phyloP scores from a whole-genome alignment of 2,888 invertebrate genomes.

The Pheosia tremula region DNA sequence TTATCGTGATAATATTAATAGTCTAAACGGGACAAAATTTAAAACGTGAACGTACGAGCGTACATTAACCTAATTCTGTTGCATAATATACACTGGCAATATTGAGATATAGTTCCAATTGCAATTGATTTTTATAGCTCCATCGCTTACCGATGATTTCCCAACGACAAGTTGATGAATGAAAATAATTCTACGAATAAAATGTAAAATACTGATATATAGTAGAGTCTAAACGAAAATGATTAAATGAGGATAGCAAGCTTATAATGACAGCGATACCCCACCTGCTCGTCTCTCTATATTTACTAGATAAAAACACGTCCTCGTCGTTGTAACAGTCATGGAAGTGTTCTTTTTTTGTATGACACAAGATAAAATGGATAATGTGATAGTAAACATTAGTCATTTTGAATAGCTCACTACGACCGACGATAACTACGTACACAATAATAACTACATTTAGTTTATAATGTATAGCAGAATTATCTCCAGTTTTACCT shows the following conservation, averaged over 20 bases:
- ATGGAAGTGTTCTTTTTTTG: constrained; percentile 42
- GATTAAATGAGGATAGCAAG: neutral
- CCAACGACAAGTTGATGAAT: too few species aligned
- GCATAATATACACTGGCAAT: too few species aligned
- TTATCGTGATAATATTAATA: too few species aligned
- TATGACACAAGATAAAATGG: constrained; percentile 47
- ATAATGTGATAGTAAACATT: constrained; percentile 41
- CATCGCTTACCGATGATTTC: too few species aligned
- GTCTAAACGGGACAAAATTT: too few species aligned
- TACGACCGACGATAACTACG: constrained; percentile 13
- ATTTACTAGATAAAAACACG: constrained; percentile 37
- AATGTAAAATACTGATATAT: neutral
- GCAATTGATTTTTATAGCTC: too few species aligned
- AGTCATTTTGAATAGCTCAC: constrained; percentile 30
- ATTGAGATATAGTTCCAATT: too few species aligned
- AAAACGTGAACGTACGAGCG: too few species aligned
- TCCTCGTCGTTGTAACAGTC: constrained; percentile 44
- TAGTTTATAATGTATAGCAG: constrained; percentile 5
- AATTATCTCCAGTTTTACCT: constrained; percentile 13
- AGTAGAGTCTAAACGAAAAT: neutral
- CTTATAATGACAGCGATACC: constrained; percentile 22
- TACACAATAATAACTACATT: neutral
- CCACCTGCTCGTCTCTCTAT: constrained; percentile 47
- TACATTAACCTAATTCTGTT: too few species aligned
- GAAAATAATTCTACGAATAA: too few species aligned